Conservation (phyloP, 2,113 vertebrate species). For the Columba livia region DNA sequence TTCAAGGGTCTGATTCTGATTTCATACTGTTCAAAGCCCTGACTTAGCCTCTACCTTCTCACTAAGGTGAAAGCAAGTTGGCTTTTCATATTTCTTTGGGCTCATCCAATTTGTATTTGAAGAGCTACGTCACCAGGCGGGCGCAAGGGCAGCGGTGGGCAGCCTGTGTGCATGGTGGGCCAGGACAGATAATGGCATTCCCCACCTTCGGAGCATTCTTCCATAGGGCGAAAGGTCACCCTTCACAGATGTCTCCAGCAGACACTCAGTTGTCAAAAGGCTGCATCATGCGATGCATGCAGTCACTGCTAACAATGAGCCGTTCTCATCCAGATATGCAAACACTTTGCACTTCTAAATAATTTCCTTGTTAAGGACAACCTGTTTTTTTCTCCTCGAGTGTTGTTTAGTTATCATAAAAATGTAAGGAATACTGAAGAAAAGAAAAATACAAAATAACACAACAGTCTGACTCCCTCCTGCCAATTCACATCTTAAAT, state of each 20-base stretch:
- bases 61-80: not conserved
- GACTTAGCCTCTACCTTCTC: not conserved
- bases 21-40: not conserved
- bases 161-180: constrained; percentile 75
- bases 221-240: constrained; percentile 87
- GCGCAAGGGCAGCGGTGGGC: constrained; percentile 28
- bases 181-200: constrained; percentile 77
- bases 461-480: not conserved
- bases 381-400: not conserved
- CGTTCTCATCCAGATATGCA: constrained; percentile 72
- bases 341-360: constrained; percentile 61
- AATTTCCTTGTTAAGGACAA: constrained; percentile 59
- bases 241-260: constrained; percentile 90
- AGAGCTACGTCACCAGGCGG: not conserved
- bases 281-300: constrained; percentile 82
- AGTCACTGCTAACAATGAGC: constrained; percentile 82
- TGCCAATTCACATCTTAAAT: not conserved
- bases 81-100: not conserved
- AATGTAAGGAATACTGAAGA: not conserved
- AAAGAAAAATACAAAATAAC: not conserved
- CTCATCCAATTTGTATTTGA: not conserved
- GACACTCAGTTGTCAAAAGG: constrained; percentile 90
- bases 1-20: not conserved
- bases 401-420: constrained; percentile 40
- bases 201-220: constrained; percentile 90